Base-by-base conservation (phyloP, 2,797 vertebrate species). In the Nyctibius grandis region DNA sequence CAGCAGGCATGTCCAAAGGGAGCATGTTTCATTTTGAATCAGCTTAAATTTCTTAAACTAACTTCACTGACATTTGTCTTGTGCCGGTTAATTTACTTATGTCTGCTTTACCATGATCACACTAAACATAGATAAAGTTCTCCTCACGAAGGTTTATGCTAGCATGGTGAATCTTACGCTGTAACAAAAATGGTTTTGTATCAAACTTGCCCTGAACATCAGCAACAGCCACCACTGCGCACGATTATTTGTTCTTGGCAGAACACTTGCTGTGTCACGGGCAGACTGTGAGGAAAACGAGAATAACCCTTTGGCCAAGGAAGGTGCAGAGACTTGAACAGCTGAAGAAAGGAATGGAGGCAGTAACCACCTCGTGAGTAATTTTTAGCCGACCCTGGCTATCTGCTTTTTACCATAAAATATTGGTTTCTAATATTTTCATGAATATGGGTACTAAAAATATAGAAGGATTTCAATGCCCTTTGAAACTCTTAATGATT, bases 41-140 rank as follows among this genome's bases (percentile, higher is more conserved):
- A 45, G 88, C 74, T 92, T 87, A 76, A 63, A 79, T 89, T 90
- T 93, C 93, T 91, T 95, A 85, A 93, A 86, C 89, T 57, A 95
- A 89, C 90, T 80, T 94, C 40, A 9, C 80, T 95, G 91, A 93
- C 94, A 91, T 95, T 95, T 96, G 90, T 93, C 85, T 94, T 94
- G 48, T 28, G 81, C 51, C 0, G 0, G 84, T 85, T 96, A 84
- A 95, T 95, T 91, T 93, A 91, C 91, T 87, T 89, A 69, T 0
- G 45, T 51, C 91, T 87, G 83, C 93, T 93, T 89, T 89, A 74
- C 67, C 16, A 29, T 3, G 26, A 76, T 85, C 5, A 1, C 34
- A 12, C 75, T 86, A 74, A 85, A 89, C 51, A 34, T 0, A 79
- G 88, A 88, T 91, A 85, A 94, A 95, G 94, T 93, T 82, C 91